A percentile compares a stretch with the other conserved stretches of the same genome.
Conservation (phyloP, 2,888 invertebrate genomes). For the Monochamus alternatus region DNA sequence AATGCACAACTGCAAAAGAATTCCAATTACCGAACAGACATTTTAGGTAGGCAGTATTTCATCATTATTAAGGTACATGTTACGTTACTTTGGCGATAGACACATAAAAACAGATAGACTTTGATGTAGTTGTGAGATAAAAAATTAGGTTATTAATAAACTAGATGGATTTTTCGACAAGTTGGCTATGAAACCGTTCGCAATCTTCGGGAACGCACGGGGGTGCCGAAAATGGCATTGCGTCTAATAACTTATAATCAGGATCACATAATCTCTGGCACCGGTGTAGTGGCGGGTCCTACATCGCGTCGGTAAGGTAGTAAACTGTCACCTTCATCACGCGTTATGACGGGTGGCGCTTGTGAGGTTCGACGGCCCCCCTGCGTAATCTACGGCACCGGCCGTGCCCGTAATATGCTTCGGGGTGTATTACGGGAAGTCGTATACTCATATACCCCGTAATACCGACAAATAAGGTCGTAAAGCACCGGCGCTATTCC, state of each 20-base stretch:
- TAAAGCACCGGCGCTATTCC: slow-evolving; percentile 47
- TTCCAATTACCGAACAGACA: slow-evolving; percentile 59
- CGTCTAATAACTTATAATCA: slow-evolving; percentile 60
- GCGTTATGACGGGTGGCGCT: slow-evolving; percentile 55
- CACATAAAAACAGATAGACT: no score
- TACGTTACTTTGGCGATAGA: no score
- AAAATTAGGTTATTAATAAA: no score
- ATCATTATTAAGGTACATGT: no score
- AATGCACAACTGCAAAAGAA: slow-evolving; percentile 58
- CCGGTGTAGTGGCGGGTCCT: slow-evolving; percentile 50
- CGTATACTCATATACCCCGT: slow-evolving; percentile 48
- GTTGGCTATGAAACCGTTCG: no score
- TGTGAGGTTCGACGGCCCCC: slow-evolving; percentile 48
- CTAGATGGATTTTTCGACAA: no score
- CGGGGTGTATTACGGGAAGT: slow-evolving; percentile 5
- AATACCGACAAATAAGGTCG: slow-evolving; percentile 51
- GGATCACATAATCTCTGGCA: slow-evolving; percentile 51
- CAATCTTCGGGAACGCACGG: slow-evolving; percentile 26
- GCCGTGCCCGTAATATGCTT: no score
- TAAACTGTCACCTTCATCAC: slow-evolving; percentile 60
- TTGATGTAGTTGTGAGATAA: no score
- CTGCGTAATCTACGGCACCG: slow-evolving; percentile 39
- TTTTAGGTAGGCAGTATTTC: slow-evolving; percentile 46
- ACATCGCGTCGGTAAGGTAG: slow-evolving; percentile 60
- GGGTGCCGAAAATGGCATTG: slow-evolving; percentile 53